Evolutionary conservation across 2,113 vertebrate genomes (phyloP), one percentile per base, ranked within the genome.

Genomic region (Trogon surrucura): DNA sequence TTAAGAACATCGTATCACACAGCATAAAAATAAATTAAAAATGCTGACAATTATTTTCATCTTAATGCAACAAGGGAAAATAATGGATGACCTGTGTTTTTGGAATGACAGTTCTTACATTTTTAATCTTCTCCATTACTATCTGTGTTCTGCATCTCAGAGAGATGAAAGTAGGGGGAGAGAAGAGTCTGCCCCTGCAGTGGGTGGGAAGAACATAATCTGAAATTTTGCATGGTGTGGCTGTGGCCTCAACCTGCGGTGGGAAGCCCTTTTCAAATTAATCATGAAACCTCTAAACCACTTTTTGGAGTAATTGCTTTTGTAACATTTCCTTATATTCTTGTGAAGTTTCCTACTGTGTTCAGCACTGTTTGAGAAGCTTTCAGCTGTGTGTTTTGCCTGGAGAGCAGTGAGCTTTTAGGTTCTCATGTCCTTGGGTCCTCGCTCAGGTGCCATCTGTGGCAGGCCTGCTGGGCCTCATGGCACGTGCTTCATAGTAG

Each of bases 111-210:
- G 11, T n/a, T 94, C 75, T 78, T 89, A 48, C 50, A 83, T 94
- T 79, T 91, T 91, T 93, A 32, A 91, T 92, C 4, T 71, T 74
- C 41, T 91, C 44, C n/a, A 32, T 91, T 93, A 62, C 13, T 80
- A 34, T 32, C 32, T 62, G 2, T 85, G 57, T 21, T 94, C 54
- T 75, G 10, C 62, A 21, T 87, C 84, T 86, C 26, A 41, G 51
- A 75, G 73, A 66, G 50, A 48, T 88, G 8, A 85, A 93, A 67
- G 26, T 64, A 48, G 1, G 44, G 66, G 22, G 22, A 71, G n/a
- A 88, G 7, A 11, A 13, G 7, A 71, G 53, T 83, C 41, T 88
- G 16, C n/a, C 34, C 34, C 13, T 73, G 54, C 41, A 45, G 20
- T 53, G 73, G 13, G 6, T 56, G 26, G 51, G 60, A 75, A 64